Conservation (phyloP, 2,797 vertebrate species). For the Rallus crepitans region DNA sequence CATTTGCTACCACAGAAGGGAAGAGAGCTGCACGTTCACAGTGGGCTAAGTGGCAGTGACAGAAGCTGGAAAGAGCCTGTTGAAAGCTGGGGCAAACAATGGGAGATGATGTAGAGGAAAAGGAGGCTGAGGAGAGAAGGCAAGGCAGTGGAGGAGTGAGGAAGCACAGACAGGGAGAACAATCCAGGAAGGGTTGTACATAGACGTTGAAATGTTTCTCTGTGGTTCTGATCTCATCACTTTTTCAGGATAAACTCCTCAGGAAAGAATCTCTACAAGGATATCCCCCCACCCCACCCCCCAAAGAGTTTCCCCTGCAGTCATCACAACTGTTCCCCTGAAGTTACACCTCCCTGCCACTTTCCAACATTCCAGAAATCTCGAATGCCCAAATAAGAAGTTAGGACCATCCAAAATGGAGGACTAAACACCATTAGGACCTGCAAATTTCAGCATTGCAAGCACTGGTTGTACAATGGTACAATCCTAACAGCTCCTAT, state of each 20-base stretch:
- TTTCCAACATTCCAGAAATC: not conserved
- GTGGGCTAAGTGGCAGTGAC: not conserved
- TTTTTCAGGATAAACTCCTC: not conserved
- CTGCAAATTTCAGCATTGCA: not conserved
- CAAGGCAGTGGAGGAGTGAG: not conserved
- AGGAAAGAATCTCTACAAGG: not conserved
- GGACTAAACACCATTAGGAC: not conserved
- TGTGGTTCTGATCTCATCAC: not conserved
- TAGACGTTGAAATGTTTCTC: not conserved
- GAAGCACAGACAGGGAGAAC: not conserved
- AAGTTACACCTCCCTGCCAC: not conserved
- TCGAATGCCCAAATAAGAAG: not conserved
- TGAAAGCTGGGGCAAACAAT: not conserved
- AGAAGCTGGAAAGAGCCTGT: not conserved
- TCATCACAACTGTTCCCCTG: not conserved
- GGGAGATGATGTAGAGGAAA: not conserved
- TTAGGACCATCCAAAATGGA: not conserved
- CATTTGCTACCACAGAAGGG: not conserved
- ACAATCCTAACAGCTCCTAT: not conserved
- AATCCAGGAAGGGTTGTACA: not conserved
- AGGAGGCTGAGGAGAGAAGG: not conserved
- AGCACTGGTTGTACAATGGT: not conserved
- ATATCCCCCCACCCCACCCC: not conserved
- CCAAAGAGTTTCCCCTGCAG: not conserved
- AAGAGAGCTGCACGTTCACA: not conserved